Conservation (phyloP, 2,888 invertebrate species). For the Gymnosoma rotundatum region DNA sequence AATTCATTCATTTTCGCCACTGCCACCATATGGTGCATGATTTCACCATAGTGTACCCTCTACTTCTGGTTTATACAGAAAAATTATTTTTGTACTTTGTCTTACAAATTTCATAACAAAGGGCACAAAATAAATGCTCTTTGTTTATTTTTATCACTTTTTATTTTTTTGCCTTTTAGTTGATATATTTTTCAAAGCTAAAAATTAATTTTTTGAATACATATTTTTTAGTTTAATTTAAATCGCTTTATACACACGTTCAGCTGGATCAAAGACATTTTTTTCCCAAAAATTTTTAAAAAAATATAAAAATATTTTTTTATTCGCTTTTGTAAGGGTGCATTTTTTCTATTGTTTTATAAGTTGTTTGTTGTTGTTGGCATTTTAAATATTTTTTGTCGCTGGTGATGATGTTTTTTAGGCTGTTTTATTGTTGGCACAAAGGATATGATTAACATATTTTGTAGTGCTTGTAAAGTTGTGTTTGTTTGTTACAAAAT, state of each 20-base stretch:
- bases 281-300: slow-evolving; percentile 36
- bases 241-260: slow-evolving; percentile 30
- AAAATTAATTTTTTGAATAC: slow-evolving; percentile 9
- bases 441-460: slow-evolving; percentile 36
- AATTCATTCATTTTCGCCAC: too few species aligned
- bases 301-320: slow-evolving; percentile 11
- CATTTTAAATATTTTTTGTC: slow-evolving; percentile 45
- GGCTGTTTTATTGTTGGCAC: slow-evolving; percentile 6
- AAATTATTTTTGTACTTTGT: too few species aligned
- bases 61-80: too few species aligned
- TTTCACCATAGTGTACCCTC: too few species aligned
- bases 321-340: background rate
- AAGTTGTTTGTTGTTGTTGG: slow-evolving; percentile 43
- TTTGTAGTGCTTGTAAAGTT: background rate
- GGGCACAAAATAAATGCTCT: too few species aligned
- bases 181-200: slow-evolving; percentile 17
- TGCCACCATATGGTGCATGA: too few species aligned
- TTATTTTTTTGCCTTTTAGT: background rate
- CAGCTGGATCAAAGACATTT: slow-evolving; percentile 62
- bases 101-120: too few species aligned
- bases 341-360: slow-evolving; percentile 33
- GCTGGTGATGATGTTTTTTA: slow-evolving; percentile 31
- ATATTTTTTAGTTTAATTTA: slow-evolving; percentile 19
- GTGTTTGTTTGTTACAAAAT: background rate
- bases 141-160: background rate